phyloP scores from a whole-genome alignment of 1,140 invertebrate species.

The Medauroidea extradentata region DNA sequence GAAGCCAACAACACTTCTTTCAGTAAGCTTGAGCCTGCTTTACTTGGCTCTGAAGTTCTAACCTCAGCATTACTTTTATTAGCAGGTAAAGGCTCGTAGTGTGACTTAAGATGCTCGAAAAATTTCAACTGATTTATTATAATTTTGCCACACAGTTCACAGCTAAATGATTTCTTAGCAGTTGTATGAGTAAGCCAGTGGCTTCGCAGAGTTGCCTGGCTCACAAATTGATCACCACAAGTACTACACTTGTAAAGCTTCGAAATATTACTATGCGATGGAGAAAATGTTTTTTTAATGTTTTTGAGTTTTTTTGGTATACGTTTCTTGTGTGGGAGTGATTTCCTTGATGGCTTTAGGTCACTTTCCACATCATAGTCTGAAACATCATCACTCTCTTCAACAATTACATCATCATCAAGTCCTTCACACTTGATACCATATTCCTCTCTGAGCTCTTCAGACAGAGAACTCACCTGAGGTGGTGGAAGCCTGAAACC shows the following conservation, averaged over 20 bases:
- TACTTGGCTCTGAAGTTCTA: neutral
- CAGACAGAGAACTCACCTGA: neutral
- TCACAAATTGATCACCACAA: conserved; percentile 39
- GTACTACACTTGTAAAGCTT: conserved; percentile 40
- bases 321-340: conserved; percentile 59
- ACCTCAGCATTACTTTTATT: neutral
- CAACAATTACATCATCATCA: conserved; percentile 13
- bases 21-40: neutral
- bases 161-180: conserved; percentile 47
- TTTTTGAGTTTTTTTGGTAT: conserved; percentile 52
- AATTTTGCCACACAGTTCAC: conserved; percentile 60
- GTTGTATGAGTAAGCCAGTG: conserved; percentile 26
- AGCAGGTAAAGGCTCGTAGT: conserved; percentile 60
- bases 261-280: conserved; percentile 22
- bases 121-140: conserved; percentile 68
- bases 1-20: too few relatives aligned
- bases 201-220: conserved; percentile 27
- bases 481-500: neutral
- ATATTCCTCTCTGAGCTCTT: conserved; percentile 9
- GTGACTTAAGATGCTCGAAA: conserved; percentile 73
- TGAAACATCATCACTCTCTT: conserved; percentile 25
- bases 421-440: conserved; percentile 16
- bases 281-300: conserved; percentile 34
- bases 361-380: conserved; percentile 30
- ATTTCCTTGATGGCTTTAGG: conserved; percentile 47